Conservation (phyloP, 2,888 invertebrate genomes). For the Gasteruption jaculator region DNA sequence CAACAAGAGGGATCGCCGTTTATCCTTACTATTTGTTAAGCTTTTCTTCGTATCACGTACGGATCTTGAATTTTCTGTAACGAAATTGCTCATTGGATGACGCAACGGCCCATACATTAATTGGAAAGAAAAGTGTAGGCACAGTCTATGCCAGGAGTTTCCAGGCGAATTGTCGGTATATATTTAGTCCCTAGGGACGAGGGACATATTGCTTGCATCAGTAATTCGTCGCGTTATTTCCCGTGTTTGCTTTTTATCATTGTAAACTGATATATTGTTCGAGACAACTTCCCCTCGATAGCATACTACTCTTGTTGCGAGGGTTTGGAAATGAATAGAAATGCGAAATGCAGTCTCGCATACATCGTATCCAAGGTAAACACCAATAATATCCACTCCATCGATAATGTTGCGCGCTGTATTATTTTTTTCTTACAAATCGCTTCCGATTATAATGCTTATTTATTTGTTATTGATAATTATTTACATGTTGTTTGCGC, state of each 20-base stretch:
- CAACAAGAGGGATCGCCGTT: too few relatives aligned
- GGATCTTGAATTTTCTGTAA: too few relatives aligned
- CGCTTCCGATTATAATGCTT: too few relatives aligned
- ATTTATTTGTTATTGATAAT: too few relatives aligned
- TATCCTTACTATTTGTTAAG: too few relatives aligned
- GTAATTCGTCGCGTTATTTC: constrained; percentile 46
- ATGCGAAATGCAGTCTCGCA: constrained; percentile 2
- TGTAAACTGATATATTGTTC: constrained; percentile 48
- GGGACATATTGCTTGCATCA: constrained; percentile 48
- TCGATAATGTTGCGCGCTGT: too few relatives aligned
- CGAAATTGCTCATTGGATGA: too few relatives aligned
- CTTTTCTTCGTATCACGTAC: too few relatives aligned
- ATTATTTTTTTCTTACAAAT: too few relatives aligned
- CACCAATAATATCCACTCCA: too few relatives aligned
- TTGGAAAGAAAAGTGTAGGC: constrained; percentile 24
- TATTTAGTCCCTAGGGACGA: constrained; percentile 35
- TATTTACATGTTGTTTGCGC: too few relatives aligned
- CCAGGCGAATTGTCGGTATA: constrained; percentile 32
- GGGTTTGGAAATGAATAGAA: constrained; percentile 14
- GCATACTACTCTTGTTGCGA: constrained; percentile 19
- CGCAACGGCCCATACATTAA: too few relatives aligned
- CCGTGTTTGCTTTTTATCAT: constrained; percentile 48
- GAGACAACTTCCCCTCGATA: constrained; percentile 33
- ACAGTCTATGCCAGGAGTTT: constrained; percentile 27
- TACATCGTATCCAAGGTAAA: constrained; percentile 8